These are phyloP conservation scores for Leuciscus waleckii DNA, from an alignment of 2,797 vertebrate genomes.

Conservation along the genomic window DNA sequence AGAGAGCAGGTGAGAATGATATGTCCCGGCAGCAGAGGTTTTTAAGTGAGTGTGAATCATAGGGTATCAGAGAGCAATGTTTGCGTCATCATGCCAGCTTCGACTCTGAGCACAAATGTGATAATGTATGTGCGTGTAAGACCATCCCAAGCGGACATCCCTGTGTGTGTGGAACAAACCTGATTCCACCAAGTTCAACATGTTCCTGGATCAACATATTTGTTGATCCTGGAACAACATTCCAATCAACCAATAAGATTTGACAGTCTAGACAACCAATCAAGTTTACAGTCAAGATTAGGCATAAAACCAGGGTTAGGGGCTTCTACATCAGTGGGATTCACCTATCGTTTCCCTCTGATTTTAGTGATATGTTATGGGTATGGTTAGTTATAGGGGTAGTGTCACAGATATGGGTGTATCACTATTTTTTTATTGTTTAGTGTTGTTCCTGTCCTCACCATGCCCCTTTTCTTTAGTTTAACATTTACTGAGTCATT, in stretches of 20 bases:
- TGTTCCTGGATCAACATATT: background rate
- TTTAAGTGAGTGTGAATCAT: conserved; percentile 39
- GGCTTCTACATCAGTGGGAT: background rate
- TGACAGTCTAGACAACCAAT: background rate
- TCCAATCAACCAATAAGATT: background rate
- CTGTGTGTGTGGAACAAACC: background rate
- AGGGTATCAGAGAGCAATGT: conserved; percentile 37
- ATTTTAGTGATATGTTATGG: background rate
- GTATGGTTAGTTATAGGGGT: background rate
- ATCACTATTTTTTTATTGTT: no score
- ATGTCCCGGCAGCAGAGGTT: conserved; percentile 40
- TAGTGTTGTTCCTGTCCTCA: no score
- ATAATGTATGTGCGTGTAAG: background rate
- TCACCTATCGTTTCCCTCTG: background rate
- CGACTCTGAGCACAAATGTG: background rate
- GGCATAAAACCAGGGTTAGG: background rate
- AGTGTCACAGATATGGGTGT: no score
- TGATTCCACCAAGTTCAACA: background rate
- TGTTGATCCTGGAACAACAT: background rate
- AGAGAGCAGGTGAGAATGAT: background rate
- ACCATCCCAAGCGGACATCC: background rate
- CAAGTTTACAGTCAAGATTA: background rate
- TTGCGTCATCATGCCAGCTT: conserved; percentile 35
- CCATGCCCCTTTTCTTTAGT: no score
- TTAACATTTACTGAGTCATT: no score